These are phyloP conservation scores for Sebastes taczanowskii DNA, from an alignment of 2,797 vertebrate genomes.

Conservation along the genomic window DNA sequence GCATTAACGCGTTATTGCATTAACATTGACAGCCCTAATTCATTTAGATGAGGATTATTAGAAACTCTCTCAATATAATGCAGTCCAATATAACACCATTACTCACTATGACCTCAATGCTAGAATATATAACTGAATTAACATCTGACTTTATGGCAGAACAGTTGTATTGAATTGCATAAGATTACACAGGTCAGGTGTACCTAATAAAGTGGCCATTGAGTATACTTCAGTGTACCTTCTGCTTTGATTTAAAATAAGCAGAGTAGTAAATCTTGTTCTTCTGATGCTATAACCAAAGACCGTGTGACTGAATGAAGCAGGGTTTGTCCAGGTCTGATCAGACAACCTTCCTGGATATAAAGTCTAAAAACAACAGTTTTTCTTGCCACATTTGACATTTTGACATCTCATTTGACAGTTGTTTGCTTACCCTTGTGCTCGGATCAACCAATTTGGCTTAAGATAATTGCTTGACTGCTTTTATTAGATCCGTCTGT, in stretches of 20 bases:
- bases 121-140: background rate
- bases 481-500: conserved; percentile 5
- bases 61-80: background rate
- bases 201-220: too few relatives aligned
- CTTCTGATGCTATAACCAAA: background rate
- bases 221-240: background rate
- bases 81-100: too few relatives aligned
- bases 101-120: background rate
- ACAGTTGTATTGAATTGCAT: background rate
- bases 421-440: background rate
- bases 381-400: background rate
- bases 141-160: background rate
- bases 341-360: background rate
- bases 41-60: background rate
- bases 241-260: background rate
- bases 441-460: background rate
- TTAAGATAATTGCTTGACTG: background rate
- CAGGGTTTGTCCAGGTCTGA: background rate
- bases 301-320: background rate
- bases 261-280: background rate
- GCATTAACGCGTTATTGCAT: too few relatives aligned
- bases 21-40: too few relatives aligned
- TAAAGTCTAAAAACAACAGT: background rate
- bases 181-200: background rate
- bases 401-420: background rate